Percentiles rank a stretch among this genome's conserved stretches.
These are phyloP conservation scores for Lacanobia wlatinum DNA, from an alignment of 2,888 invertebrate genomes.

Conservation along the genomic window DNA sequence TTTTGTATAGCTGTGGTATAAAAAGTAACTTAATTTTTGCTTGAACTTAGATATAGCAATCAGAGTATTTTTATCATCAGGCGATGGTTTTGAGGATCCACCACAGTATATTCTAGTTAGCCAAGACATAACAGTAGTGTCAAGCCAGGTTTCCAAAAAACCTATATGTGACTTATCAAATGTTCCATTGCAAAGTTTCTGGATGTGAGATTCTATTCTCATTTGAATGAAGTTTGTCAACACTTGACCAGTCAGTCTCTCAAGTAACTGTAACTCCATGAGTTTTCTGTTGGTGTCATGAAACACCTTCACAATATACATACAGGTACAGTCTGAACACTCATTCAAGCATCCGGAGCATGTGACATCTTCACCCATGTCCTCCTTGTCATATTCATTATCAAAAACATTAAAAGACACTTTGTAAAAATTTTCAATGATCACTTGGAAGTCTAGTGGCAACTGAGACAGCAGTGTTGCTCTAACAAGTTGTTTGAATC, in stretches of 20 bases:
- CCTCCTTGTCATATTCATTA: conserved; percentile 87
- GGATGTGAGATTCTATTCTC: conserved; percentile 96
- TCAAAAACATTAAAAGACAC: conserved; percentile 94
- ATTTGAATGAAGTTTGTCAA: conserved; percentile 95
- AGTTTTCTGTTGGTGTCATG: conserved; percentile 94
- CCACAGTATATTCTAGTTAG: conserved; percentile 95
- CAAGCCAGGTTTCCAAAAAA: conserved; percentile 96
- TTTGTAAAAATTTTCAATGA: conserved; percentile 94
- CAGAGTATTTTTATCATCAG: conserved; percentile 89
- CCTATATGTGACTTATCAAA: conserved; percentile 96
- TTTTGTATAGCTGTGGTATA: conserved; percentile 97
- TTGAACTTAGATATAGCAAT: conserved; percentile 93
- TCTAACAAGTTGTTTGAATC: conserved; percentile 92
- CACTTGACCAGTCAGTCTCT: conserved; percentile 96
- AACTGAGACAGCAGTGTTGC: conserved; percentile 93
- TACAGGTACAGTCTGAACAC: conserved; percentile 90
- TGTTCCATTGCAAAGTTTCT: conserved; percentile 95
- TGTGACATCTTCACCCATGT: conserved; percentile 90
- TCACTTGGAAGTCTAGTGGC: conserved; percentile 92
- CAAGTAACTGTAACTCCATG: conserved; percentile 94
- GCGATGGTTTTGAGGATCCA: conserved; percentile 91
- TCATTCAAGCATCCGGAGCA: conserved; percentile 94
- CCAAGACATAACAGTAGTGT: conserved; percentile 96
- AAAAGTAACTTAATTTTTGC: conserved; percentile 94
- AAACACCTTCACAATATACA: conserved; percentile 93